Evolutionary conservation across 1,140 invertebrate species (phyloP), one percentile per base, ranked within the genome.

Genomic region (Anoplophora glabripennis): DNA sequence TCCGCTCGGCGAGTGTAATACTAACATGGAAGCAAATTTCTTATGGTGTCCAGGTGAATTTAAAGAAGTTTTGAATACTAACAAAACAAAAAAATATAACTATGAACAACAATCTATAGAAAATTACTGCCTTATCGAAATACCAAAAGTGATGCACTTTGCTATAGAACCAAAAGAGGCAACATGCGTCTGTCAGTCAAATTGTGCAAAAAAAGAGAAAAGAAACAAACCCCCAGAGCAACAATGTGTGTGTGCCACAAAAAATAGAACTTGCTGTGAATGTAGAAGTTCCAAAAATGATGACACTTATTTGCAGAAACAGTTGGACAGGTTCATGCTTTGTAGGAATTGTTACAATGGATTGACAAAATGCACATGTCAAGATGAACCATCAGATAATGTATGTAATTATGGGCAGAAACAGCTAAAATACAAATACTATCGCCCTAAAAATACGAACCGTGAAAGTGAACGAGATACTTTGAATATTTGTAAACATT

Each of bases 1-100:
- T 2, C 67, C 67, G 1, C 53, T 69, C 9, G 63, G 57, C 1
- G 53, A 59, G 7, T 64, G 45, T 37, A 45, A 48, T 28, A 28
- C 21, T 10, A 56, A 63, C 35, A 37, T 37, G 4, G 9, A 46
- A 18, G 54, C 61, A 33, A 57, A 53, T 35, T 18, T 62, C n/a
- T 57, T 12, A 8, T 40, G 9, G 9, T 55, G 37, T 14, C 40
- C 41, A 8, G 41, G 45, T 5, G 21, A 55, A 5, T 45, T 18
- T 33, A 41, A 33, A n/a, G 9, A 55, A 33, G 9, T 55, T 9
- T 45, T 55, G 11, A 46, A 46, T 5, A 4, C 7, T 14, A 53
- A 38, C 8, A 17, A 53, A 53, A 15, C 14, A 14, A 17, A 33
- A n/a, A 53, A 14, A 14, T 38, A 17, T 8, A n/a, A n/a, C n/a